A percentile compares a stretch with the other conserved stretches of the same genome.
Evolutionary conservation across 2,113 vertebrate species (phyloP).

Genomic region (Columbina picui): DNA sequence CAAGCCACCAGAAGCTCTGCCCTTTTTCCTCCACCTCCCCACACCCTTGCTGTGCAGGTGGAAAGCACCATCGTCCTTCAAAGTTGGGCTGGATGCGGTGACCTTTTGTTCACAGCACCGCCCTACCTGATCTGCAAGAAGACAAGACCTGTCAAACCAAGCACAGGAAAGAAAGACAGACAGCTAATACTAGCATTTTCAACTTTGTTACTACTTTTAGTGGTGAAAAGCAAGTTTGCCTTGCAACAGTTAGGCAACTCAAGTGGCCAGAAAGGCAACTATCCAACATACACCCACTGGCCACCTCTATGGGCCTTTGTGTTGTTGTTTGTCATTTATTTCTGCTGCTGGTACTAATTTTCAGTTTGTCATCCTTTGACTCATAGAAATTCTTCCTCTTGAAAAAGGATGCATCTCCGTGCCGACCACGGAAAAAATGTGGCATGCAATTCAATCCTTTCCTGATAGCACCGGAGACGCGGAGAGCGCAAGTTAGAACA

Average conservation of each 20-base stretch:
- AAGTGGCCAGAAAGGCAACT: constrained; percentile 26
- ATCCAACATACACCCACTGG: constrained; percentile 50
- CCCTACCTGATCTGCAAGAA: neutral
- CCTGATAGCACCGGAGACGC: constrained; percentile 75
- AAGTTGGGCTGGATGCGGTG: neutral
- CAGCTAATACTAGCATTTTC: neutral
- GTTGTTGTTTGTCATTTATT: constrained; percentile 61
- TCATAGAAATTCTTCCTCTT: constrained; percentile 63
- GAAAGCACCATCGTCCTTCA: neutral
- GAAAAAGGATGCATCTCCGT: constrained; percentile 74
- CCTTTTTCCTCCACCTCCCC: neutral
- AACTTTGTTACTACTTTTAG: constrained; percentile 36
- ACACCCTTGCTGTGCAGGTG: neutral
- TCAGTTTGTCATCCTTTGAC: constrained; percentile 74
- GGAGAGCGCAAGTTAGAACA: constrained; percentile 74
- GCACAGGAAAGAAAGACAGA: neutral
- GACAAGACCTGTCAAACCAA: neutral
- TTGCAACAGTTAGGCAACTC: neutral
- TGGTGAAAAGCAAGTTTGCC: constrained; percentile 2
- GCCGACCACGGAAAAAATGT: constrained; percentile 76
- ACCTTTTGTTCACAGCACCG: neutral
- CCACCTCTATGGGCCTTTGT: neutral
- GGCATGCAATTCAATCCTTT: constrained; percentile 72
- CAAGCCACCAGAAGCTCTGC: neutral
- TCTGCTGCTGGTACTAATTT: constrained; percentile 73